Conservation (phyloP, 2,113 vertebrate species). For the Entomyzon cyanotis region DNA sequence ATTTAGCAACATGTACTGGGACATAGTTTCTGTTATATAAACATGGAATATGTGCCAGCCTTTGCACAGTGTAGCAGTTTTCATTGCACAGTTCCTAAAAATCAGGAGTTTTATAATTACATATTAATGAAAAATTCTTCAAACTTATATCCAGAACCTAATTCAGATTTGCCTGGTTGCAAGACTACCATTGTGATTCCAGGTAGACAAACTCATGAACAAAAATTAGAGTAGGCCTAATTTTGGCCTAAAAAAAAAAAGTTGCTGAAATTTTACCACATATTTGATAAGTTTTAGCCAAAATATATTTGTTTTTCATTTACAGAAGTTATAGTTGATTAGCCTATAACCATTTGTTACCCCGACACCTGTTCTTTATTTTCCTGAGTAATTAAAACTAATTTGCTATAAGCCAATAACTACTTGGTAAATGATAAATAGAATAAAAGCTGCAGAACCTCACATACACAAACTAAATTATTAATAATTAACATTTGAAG, state of each 20-base stretch:
- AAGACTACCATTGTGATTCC: background rate
- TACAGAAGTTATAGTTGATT: background rate
- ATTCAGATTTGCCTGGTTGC: background rate
- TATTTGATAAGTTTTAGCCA: background rate
- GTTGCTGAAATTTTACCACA: background rate
- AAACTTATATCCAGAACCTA: background rate
- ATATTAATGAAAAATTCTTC: background rate
- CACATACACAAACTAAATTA: background rate
- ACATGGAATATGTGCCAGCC: background rate
- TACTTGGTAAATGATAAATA: background rate
- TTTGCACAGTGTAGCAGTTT: background rate
- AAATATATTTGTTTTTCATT: background rate
- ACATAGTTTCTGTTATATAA: background rate
- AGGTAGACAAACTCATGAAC: background rate
- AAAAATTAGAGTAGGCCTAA: background rate
- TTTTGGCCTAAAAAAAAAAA: background rate
- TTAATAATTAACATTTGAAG: background rate
- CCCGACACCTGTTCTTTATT: background rate
- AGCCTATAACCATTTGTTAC: background rate
- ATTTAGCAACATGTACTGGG: background rate
- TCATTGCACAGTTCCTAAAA: background rate
- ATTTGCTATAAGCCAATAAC: background rate
- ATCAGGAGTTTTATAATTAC: background rate
- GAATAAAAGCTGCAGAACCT: background rate
- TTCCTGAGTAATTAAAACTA: background rate